Percentiles rank a stretch among this genome's conserved stretches.
These are phyloP conservation scores for Drosophila elegans DNA, from an alignment of 1,140 invertebrate species.

Conservation along the genomic window DNA sequence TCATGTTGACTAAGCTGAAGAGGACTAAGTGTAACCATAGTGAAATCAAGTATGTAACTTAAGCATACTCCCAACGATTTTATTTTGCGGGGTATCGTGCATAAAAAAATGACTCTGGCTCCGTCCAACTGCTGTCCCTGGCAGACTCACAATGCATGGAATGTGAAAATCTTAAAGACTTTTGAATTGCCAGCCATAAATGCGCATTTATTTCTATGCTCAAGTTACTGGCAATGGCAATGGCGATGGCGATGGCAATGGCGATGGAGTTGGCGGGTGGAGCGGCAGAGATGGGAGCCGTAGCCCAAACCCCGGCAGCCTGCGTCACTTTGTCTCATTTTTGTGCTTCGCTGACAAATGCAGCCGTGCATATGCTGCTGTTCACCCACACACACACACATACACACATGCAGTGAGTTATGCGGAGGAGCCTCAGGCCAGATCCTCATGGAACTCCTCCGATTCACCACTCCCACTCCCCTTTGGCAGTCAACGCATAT, in stretches of 20 bases:
- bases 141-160: conserved; percentile 79
- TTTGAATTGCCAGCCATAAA: conserved; percentile 82
- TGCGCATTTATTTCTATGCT: conserved; percentile 83
- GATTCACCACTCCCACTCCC: conserved; percentile 1
- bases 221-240: conserved; percentile 56
- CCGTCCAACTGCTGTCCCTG: conserved; percentile 61
- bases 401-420: conserved; percentile 50
- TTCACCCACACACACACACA: conserved; percentile 38
- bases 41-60: not conserved
- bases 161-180: conserved; percentile 83
- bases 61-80: not conserved
- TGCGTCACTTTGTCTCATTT: conserved; percentile 82
- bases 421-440: conserved; percentile 7
- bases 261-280: conserved; percentile 19
- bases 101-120: conserved; percentile 60
- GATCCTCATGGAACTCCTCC: conserved; percentile 5
- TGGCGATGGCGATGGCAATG: conserved; percentile 21
- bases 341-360: conserved; percentile 83
- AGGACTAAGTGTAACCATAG: not conserved
- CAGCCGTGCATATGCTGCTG: conserved; percentile 76
- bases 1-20: not conserved
- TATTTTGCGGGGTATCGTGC: conserved; percentile 22
- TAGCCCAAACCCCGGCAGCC: conserved; percentile 22
- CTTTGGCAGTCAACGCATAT: conserved; percentile 77
- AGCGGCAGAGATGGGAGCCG: conserved; percentile 15